Conservation (phyloP, 2,888 invertebrate genomes). For the Tetheella fluctuosa region DNA sequence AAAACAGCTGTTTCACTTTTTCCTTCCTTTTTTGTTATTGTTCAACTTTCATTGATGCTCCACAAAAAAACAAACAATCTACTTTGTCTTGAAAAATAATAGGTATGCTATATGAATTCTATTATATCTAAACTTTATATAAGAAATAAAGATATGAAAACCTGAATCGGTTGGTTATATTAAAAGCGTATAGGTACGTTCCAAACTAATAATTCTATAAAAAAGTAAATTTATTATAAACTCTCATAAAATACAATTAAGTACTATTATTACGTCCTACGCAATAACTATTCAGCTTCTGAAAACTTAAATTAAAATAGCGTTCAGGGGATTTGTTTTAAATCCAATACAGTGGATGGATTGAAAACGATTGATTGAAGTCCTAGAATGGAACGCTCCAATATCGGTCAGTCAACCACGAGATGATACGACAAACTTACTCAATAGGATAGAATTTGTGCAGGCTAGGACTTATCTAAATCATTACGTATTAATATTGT, state of each 20-base stretch:
- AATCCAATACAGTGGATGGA: background rate
- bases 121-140: too few relatives aligned
- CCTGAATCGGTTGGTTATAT: too few relatives aligned
- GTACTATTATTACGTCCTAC: background rate
- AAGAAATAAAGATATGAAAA: too few relatives aligned
- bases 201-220: too few relatives aligned
- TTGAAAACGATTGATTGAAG: constrained; percentile 3
- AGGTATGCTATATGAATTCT: too few relatives aligned
- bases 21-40: background rate
- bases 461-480: background rate
- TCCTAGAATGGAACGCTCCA: constrained; percentile 5
- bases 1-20: background rate
- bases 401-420: constrained; percentile 9
- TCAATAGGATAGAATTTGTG: background rate
- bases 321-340: background rate
- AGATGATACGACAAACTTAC: constrained; percentile 7
- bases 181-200: too few relatives aligned
- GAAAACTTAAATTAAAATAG: background rate
- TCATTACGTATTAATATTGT: background rate
- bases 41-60: background rate
- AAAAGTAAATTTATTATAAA: too few relatives aligned
- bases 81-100: background rate
- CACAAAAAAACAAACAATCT: background rate
- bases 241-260: too few relatives aligned
- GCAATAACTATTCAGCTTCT: background rate